These are phyloP conservation scores for Drosophila suboccidentalis DNA, from an alignment of 2,888 invertebrate genomes.

Conservation along the genomic window DNA sequence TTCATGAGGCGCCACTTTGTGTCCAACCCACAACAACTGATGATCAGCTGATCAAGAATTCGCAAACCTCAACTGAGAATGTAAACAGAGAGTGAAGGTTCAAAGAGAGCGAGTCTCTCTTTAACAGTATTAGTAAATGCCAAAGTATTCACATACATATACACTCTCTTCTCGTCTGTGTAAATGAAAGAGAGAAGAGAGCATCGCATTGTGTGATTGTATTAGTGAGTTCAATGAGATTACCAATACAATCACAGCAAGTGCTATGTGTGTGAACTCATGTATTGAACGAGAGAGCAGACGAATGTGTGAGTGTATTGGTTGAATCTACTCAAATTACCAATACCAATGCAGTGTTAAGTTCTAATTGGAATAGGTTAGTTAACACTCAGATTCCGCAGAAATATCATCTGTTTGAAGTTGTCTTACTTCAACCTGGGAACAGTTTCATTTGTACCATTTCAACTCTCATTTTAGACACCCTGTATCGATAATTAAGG, in stretches of 20 bases:
- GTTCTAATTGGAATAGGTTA: slow-evolving; percentile 2
- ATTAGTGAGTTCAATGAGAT: slow-evolving; percentile 29
- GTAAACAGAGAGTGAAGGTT: slow-evolving; percentile 58
- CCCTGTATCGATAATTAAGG: slow-evolving; percentile 23
- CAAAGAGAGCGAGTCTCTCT: slow-evolving; percentile 21
- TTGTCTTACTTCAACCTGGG: neutral
- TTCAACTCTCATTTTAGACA: neutral
- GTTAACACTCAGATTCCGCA: neutral
- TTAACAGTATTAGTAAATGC: slow-evolving; percentile 22
- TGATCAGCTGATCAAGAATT: slow-evolving; percentile 7
- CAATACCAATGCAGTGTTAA: slow-evolving; percentile 24
- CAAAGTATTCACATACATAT: slow-evolving; percentile 1
- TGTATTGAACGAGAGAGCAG: slow-evolving; percentile 34
- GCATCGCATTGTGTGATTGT: slow-evolving; percentile 33
- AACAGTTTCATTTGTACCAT: slow-evolving; percentile 2
- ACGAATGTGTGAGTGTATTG: slow-evolving; percentile 30
- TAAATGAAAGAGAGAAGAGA: slow-evolving; percentile 42
- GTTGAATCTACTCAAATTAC: slow-evolving; percentile 20
- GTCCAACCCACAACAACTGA: slow-evolving; percentile 13
- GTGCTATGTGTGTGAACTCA: slow-evolving; percentile 15
- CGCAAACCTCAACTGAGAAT: slow-evolving; percentile 19
- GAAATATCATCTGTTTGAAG: neutral
- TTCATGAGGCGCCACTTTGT: neutral
- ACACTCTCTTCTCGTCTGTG: neutral
- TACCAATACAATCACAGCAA: slow-evolving; percentile 26